phyloP scores from a whole-genome alignment of 2,797 vertebrate genomes.

The Stomatorhinus walkeri region DNA sequence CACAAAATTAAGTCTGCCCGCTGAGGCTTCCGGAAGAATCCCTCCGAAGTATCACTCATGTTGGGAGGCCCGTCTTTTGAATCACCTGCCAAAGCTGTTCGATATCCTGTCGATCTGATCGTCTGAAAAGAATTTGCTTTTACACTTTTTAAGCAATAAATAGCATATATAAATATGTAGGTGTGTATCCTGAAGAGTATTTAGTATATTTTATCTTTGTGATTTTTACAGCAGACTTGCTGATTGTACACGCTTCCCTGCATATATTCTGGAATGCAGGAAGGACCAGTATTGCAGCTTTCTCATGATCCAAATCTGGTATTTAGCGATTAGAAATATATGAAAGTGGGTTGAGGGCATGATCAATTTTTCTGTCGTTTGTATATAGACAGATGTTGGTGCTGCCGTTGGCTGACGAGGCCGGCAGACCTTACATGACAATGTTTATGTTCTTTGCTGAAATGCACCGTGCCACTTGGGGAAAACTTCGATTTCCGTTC shows the following conservation, averaged over 20 bases:
- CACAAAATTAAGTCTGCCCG: background rate
- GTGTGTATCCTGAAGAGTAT: background rate
- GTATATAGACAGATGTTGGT: background rate
- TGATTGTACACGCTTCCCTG: background rate
- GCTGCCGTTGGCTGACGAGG: background rate
- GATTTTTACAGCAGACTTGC: background rate
- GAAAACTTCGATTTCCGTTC: background rate
- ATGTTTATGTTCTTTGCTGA: slow-evolving; percentile 34
- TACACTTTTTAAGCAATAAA: slow-evolving; percentile 11
- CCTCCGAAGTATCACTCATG: background rate
- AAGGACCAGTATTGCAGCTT: background rate
- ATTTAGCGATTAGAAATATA: background rate
- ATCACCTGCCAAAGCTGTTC: background rate
- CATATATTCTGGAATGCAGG: background rate
- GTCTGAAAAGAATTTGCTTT: background rate
- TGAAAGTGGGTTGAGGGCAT: background rate
- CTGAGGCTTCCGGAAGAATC: background rate
- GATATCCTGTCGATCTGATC: background rate
- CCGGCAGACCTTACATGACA: slow-evolving; percentile 1
- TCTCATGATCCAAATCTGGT: slow-evolving; percentile 5
- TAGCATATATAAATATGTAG: background rate
- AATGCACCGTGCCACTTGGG: slow-evolving; percentile 30
- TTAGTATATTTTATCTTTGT: background rate
- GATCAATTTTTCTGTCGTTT: background rate
- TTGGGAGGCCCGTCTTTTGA: background rate